Conservation (phyloP, 2,888 invertebrate genomes). For the Melinaea menophilus region DNA sequence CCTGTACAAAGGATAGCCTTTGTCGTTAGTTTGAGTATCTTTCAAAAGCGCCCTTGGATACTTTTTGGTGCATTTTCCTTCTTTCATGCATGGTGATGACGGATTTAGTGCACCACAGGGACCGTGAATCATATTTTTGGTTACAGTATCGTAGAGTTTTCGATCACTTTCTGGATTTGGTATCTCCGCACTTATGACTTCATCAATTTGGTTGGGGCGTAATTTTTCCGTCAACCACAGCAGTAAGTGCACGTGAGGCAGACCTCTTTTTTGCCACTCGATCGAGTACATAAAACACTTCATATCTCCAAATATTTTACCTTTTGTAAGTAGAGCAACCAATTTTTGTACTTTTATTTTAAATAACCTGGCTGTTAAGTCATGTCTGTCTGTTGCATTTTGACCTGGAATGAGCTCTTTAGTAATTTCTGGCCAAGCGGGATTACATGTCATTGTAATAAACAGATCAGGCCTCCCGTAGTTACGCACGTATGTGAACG, state of each 20-base stretch:
- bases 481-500: conserved; percentile 37
- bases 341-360: conserved; percentile 23
- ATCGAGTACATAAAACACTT: conserved; percentile 28
- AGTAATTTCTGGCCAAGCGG: conserved; percentile 37
- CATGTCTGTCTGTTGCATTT: conserved; percentile 25
- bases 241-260: conserved; percentile 33
- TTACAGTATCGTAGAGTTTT: conserved; percentile 30
- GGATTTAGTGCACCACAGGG: conserved; percentile 32
- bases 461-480: conserved; percentile 36
- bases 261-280: conserved; percentile 36
- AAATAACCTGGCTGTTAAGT: conserved; percentile 21
- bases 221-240: conserved; percentile 33
- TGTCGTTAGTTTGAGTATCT: conserved; percentile 34
- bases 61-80: conserved; percentile 35
- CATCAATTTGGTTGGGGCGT: conserved; percentile 32
- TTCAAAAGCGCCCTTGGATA: conserved; percentile 34
- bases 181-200: too few relatives aligned
- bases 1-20: conserved; percentile 41
- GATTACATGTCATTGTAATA: conserved; percentile 36
- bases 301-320: conserved; percentile 21
- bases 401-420: conserved; percentile 30
- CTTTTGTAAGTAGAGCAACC: conserved; percentile 21
- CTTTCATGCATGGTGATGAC: conserved; percentile 33
- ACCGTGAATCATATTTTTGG: conserved; percentile 37
- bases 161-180: conserved; percentile 30